A percentile compares a stretch with the other conserved stretches of the same genome.
These are phyloP conservation scores for Neostethus bicornis DNA, from an alignment of 2,797 vertebrate genomes.

Conservation along the genomic window DNA sequence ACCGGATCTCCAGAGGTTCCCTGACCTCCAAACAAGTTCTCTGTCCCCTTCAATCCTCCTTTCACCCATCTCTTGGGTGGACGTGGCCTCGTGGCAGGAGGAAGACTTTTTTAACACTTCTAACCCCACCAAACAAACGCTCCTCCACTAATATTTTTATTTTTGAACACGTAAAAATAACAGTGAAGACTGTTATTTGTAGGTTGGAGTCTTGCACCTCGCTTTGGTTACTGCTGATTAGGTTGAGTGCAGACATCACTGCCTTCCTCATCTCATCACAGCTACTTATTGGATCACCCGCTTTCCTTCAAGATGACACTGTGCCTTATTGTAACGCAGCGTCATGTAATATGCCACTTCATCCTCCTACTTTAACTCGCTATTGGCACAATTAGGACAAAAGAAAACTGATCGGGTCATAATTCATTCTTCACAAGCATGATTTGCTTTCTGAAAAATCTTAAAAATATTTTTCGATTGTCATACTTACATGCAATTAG, in stretches of 20 bases:
- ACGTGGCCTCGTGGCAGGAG: constrained; percentile 14
- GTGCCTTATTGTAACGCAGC: background rate
- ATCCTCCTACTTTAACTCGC: background rate
- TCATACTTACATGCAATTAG: background rate
- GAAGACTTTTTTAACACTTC: constrained; percentile 56
- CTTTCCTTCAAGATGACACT: constrained; percentile 19
- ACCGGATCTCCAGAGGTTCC: constrained; percentile 29
- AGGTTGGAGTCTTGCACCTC: constrained; percentile 27
- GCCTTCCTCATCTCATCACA: constrained; percentile 1
- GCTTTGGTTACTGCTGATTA: constrained; percentile 16
- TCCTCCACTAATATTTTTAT: constrained; percentile 10
- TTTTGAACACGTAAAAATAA: background rate
- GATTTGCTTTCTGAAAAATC: too few relatives aligned
- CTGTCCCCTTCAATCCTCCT: constrained; percentile 26
- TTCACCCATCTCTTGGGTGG: constrained; percentile 29
- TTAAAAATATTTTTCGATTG: too few relatives aligned
- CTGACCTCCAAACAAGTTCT: constrained; percentile 26
- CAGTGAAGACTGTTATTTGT: background rate
- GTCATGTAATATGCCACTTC: too few relatives aligned
- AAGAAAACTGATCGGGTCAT: too few relatives aligned
- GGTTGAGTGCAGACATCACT: constrained; percentile 4
- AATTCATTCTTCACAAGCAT: too few relatives aligned
- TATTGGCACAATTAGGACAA: background rate
- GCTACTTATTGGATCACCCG: constrained; percentile 8
- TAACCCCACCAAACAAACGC: constrained; percentile 44